Percentiles rank a stretch among this genome's conserved stretches.
phyloP scores from a whole-genome alignment of 2,888 invertebrate genomes.

The Allacma fusca region DNA sequence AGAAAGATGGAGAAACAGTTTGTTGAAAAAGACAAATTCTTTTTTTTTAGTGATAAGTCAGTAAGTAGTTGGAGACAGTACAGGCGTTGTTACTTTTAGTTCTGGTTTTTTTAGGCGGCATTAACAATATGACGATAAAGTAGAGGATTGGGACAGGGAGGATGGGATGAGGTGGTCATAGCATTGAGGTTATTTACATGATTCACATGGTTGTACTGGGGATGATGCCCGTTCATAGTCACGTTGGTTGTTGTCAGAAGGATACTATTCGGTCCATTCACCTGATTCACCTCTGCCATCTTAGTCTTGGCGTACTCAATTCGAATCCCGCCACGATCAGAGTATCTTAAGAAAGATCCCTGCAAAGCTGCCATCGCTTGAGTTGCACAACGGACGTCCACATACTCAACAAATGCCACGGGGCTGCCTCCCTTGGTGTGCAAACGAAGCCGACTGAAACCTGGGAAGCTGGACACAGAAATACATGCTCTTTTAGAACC shows the following conservation, averaged over 20 bases:
- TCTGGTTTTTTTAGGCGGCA: conserved; percentile 55
- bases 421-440: conserved; percentile 80
- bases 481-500: neutral
- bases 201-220: conserved; percentile 62
- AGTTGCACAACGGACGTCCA: conserved; percentile 88
- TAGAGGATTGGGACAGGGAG: conserved; percentile 58
- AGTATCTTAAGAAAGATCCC: conserved; percentile 94
- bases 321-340: conserved; percentile 95
- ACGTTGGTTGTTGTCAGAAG: conserved; percentile 60
- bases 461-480: conserved; percentile 82
- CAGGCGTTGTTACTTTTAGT: conserved; percentile 14
- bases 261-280: conserved; percentile 57
- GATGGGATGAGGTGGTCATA: conserved; percentile 59
- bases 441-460: conserved; percentile 97
- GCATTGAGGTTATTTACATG: conserved; percentile 60
- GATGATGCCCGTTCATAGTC: conserved; percentile 61
- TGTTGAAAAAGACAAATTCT: neutral
- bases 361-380: conserved; percentile 93
- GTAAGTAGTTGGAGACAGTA: conserved; percentile 30
- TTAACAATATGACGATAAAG: conserved; percentile 61
- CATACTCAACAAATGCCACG: conserved; percentile 98
- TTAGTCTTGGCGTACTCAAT: conserved; percentile 99
- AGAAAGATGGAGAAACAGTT: conserved; percentile 7
- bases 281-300: conserved; percentile 80
- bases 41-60: conserved; percentile 15